Percentiles rank a stretch among this genome's conserved stretches.
These are phyloP conservation scores for Chymomyza costata DNA, from an alignment of 1,140 invertebrate species.

Conservation along the genomic window DNA sequence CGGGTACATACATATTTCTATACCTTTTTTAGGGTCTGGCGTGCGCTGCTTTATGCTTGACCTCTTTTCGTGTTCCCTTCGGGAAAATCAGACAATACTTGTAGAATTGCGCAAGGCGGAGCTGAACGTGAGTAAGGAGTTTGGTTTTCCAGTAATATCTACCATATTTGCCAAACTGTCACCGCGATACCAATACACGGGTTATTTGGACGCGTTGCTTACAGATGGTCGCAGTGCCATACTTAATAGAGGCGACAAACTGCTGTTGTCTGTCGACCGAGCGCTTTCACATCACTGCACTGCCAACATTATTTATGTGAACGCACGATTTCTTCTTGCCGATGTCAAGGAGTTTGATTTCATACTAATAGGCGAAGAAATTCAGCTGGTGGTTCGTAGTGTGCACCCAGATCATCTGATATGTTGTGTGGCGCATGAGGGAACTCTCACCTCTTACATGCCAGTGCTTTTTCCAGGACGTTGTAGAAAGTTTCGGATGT, in stretches of 20 bases:
- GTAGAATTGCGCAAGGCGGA: constrained; percentile 54
- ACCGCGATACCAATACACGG: constrained; percentile 59
- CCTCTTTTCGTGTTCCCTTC: constrained; percentile 40
- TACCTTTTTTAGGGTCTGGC: constrained; percentile 29
- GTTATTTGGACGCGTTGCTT: constrained; percentile 16
- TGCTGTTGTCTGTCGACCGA: constrained; percentile 45
- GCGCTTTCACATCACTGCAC: constrained; percentile 28
- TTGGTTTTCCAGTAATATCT: constrained; percentile 53
- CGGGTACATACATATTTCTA: neutral
- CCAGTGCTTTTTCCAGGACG: constrained; percentile 54
- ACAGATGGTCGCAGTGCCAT: neutral
- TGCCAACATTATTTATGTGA: constrained; percentile 44
- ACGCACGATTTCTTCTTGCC: constrained; percentile 47
- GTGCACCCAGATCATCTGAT: constrained; percentile 19
- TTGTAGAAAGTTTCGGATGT: constrained; percentile 40
- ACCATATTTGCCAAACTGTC: constrained; percentile 54
- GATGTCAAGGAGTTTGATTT: constrained; percentile 45
- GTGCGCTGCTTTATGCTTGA: constrained; percentile 57
- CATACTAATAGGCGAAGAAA: constrained; percentile 48
- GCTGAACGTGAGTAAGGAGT: constrained; percentile 48
- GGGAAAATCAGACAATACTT: constrained; percentile 50
- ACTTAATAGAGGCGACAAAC: constrained; percentile 18
- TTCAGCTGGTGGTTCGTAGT: constrained; percentile 48
- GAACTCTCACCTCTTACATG: constrained; percentile 39
- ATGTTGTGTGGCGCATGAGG: constrained; percentile 46